Conservation (phyloP, 2,888 invertebrate species). For the Stratiomys singularior region DNA sequence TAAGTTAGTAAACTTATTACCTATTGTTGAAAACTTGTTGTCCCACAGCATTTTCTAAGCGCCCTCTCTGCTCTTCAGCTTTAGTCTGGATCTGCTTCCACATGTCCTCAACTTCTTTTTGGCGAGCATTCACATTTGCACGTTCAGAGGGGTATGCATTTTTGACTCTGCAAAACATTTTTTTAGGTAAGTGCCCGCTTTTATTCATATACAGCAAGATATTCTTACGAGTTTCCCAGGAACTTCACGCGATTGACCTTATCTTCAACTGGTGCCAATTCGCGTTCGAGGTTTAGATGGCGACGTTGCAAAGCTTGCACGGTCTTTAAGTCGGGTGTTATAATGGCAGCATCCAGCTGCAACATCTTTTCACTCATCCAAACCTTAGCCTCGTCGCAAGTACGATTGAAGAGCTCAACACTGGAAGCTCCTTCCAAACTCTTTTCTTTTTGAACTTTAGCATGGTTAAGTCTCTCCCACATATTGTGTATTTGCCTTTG, state of each 20-base stretch:
- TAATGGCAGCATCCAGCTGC: conserved; percentile 80
- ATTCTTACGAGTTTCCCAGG: conserved; percentile 82
- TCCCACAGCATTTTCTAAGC: conserved; percentile 94
- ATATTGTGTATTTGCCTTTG: conserved; percentile 87
- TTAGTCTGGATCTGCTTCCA: conserved; percentile 91
- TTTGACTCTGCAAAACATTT: conserved; percentile 89
- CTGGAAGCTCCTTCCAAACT: conserved; percentile 92
- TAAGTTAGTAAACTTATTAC: background rate
- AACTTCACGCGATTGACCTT: conserved; percentile 90
- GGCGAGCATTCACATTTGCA: conserved; percentile 83
- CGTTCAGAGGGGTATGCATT: conserved; percentile 91
- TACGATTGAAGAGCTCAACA: conserved; percentile 94
- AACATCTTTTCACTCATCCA: conserved; percentile 98
- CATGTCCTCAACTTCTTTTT: conserved; percentile 84
- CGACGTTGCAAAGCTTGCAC: conserved; percentile 90
- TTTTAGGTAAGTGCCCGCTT: too few species aligned
- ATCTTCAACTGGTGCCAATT: conserved; percentile 93
- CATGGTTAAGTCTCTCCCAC: conserved; percentile 87
- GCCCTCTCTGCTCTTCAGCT: conserved; percentile 82
- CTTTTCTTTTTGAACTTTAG: conserved; percentile 90
- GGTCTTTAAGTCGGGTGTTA: conserved; percentile 88
- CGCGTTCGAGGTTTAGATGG: conserved; percentile 93
- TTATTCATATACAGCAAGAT: background rate
- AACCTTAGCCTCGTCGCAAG: conserved; percentile 95
- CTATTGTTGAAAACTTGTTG: conserved; percentile 77